Base-by-base conservation (phyloP, 2,888 invertebrate species). In the Leptinotarsa rubiginosa region DNA sequence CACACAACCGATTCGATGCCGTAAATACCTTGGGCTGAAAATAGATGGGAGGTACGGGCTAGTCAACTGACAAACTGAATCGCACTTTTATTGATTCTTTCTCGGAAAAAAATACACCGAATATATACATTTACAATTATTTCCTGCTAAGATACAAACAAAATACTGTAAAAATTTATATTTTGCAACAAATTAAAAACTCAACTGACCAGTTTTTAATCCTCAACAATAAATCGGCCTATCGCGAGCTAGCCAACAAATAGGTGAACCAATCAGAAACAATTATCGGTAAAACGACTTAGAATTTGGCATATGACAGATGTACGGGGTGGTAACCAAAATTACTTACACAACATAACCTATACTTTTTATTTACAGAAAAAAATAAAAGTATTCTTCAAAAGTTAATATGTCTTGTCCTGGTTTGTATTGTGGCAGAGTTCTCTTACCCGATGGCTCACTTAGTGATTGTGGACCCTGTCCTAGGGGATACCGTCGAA, bases 391-490 rank as follows among this genome's bases (percentile, higher is more conserved):
- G 41, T n/a, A 41, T 50, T 41, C 41, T 10, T 41, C 41, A 31
- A 50, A 13, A 15, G 22, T 10, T 31, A 20, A 16, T 31, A 78
- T 78, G 78, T 59, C 89, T 18, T 97, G 96, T 86, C 95, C 96
- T 16, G 97, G 97, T 0, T 87, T 93, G 70, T 97, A 96, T 84
- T 97, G 97, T 87, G 97, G 96, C 2, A 91, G 95, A 69, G 91
- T 91, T 49, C 87, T 90, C 70, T 85, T 92, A 2, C 89, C 89
- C 7, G 92, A 94, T 89, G 93, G 89, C 2, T 92, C 93, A 88
- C 94, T 93, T 91, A 92, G 94, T 82, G 93, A 92, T 15, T 98
- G 98, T 86, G 96, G 96, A 0, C 93, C 96, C 1, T 97, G 97
- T 83, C 95, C 95, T 0, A 89, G 96, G 80, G 97, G 98, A 0